A percentile compares a stretch with the other conserved stretches of the same genome.
Conservation (phyloP, 2,113 vertebrate genomes). For the Anser brachyrhynchus region DNA sequence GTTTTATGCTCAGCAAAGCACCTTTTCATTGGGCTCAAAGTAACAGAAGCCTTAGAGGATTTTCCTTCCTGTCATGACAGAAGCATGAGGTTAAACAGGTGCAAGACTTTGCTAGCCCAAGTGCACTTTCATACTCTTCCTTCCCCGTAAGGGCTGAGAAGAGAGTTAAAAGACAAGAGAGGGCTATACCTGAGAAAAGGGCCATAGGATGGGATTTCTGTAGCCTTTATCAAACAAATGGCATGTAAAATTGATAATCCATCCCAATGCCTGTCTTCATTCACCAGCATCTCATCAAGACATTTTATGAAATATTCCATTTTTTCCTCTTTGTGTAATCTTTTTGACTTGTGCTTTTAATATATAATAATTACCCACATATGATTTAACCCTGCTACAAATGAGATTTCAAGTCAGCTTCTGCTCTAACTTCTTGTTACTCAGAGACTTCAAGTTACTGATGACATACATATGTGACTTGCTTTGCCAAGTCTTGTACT, state of each 20-base stretch:
- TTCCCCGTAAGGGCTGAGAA: neutral
- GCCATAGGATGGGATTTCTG: slow-evolving; percentile 26
- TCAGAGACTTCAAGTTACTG: slow-evolving; percentile 41
- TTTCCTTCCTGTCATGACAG: neutral
- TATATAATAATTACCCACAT: slow-evolving; percentile 70
- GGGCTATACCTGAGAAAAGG: neutral
- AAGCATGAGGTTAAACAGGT: neutral
- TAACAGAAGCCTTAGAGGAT: neutral
- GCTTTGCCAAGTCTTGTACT: slow-evolving; percentile 31
- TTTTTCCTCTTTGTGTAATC: slow-evolving; percentile 62
- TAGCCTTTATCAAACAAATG: slow-evolving; percentile 44
- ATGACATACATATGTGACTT: slow-evolving; percentile 56
- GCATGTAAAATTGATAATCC: slow-evolving; percentile 56
- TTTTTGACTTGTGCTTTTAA: slow-evolving; percentile 68
- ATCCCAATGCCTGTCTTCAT: slow-evolving; percentile 59
- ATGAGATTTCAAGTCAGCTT: slow-evolving; percentile 69
- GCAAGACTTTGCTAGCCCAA: neutral
- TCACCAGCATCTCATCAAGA: slow-evolving; percentile 60
- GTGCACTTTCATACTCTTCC: neutral
- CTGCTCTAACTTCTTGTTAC: slow-evolving; percentile 56
- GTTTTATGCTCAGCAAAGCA: neutral
- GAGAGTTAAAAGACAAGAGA: neutral
- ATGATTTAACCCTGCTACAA: slow-evolving; percentile 59
- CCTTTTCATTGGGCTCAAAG: neutral
- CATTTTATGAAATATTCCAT: slow-evolving; percentile 60